Base-by-base conservation (phyloP, 2,888 invertebrate species). In the Crepidodera aurea region DNA sequence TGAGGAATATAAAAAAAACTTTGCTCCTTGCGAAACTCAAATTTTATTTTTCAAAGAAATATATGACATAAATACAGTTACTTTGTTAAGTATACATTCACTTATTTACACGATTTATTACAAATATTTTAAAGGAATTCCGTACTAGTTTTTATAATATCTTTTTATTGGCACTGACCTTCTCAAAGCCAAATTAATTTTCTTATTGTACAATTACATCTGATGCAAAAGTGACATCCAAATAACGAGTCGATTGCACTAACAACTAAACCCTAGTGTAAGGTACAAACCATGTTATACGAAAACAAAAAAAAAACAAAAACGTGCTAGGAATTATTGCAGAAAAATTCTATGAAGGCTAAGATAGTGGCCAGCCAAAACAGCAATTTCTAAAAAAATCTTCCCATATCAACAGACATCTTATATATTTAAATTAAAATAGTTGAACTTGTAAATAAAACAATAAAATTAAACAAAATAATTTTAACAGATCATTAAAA, bases 71-170 rank as follows among this genome's bases (percentile, higher is more conserved):
- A 79, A 78, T 78, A 78, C 78, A 78, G 74, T 76, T 73, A 76
- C 37, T 77, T 77, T 76, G 75, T 75, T 77, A 72, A 73, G 69
- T 75, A 69, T 71, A 70, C 70, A 73, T 72, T 67, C 60, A 68
- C 69, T 62, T 77, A 79, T 78, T 70, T 79, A 79, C 77, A 78
- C 70, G 68, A 66, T 73, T 74, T 71, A 67, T 75, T 77, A 75
- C 75, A 75, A 74, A 75, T 72, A 72, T 73, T 72, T 69, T 72
- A 74, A 70, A 25, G 69, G 66, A 69, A 73, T 69, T 69, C 71
- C 68, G 65, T 71, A 69, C 60, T 66, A 68, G 67, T 65, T 66
- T 64, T 60, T 60, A 58, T 65, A 42, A 64, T 69, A 40, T 56
- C 60, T 65, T 19, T 66, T 68, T 66, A 70, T 73, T 74, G 73